A percentile compares a stretch with the other conserved stretches of the same genome.
phyloP scores from a whole-genome alignment of 2,888 invertebrate species.

The Dryobota labecula region DNA sequence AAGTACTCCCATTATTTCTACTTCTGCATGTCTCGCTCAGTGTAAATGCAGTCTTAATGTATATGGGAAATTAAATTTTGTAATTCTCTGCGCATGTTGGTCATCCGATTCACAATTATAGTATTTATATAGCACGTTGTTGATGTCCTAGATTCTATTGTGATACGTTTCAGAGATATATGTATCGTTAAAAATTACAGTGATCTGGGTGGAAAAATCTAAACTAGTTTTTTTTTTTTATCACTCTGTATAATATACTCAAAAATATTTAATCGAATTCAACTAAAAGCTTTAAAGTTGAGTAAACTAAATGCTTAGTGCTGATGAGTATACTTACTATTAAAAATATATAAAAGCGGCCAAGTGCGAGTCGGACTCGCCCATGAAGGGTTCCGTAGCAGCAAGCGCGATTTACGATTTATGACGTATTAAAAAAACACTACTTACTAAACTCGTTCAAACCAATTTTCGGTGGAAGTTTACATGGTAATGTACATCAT shows the following conservation, averaged over 20 bases:
- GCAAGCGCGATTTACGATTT: no score
- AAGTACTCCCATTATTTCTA: neutral
- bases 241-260: neutral
- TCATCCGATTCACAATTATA: slow-evolving; percentile 47
- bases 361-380: no score
- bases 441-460: no score
- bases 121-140: slow-evolving; percentile 39
- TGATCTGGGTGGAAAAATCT: neutral
- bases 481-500: no score
- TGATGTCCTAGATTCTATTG: slow-evolving; percentile 46
- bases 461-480: no score
- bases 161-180: slow-evolving; percentile 34
- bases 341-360: neutral
- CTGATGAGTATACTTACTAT: neutral
- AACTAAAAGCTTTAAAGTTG: slow-evolving; percentile 6
- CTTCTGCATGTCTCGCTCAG: slow-evolving; percentile 9
- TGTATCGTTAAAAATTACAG: slow-evolving; percentile 28
- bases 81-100: slow-evolving; percentile 47
- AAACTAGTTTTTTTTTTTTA: slow-evolving; percentile 8
- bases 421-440: no score
- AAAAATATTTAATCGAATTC: neutral
- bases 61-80: slow-evolving; percentile 6
- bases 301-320: slow-evolving; percentile 15
- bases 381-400: no score
- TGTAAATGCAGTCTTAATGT: slow-evolving; percentile 29